Evolutionary conservation across 2,113 vertebrate species (phyloP), one percentile per base, ranked within the genome.

Genomic region (Phrynocephalus versicolor): DNA sequence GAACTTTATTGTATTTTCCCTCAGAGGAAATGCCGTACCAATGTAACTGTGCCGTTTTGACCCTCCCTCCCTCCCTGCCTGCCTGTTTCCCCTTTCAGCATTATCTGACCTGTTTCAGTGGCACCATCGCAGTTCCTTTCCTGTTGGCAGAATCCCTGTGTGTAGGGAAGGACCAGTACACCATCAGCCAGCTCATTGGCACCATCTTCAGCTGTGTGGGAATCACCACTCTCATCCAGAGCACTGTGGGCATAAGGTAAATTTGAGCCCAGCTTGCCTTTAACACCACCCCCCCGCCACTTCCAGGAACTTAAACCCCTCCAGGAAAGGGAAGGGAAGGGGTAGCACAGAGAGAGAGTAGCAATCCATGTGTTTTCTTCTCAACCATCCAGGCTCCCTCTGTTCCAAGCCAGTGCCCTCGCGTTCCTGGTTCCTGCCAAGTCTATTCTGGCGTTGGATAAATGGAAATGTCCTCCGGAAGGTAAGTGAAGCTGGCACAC

Each of bases 151-250:
- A 99, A 81, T 97, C 98, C 69, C 96, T 99, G 93, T 99, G 99
- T 33, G 97, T 99, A 67, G 97, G 97, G 39, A 96, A 86, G 6
- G 99, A 99, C 94, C 98, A 99, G 93, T 93, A 96, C 91, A 96
- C 98, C 1, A 94, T 99, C 70, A 99, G 99, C 90, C 97, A 98
- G 91, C 97, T 99, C 88, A 98, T 99, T 0, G 98, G 99, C 88
- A 99, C 98, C 89, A 99, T 99, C 92, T 99, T 99, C 94, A 97
- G 97, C 75, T 98, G 98, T 0, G 98, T 99, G 3, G 98, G 99
- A 45, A 91, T 99, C 94, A 99, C 98, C 84, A 99, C 99, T 1
- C 96, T 99, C 85, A 97, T 99, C 90, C 99, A 99, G 95, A 98
- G 97, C 90, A 99, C 97, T 0, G 82, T 99, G 86, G 98, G 99